Evolutionary conservation across 2,797 vertebrate genomes (phyloP).

Genomic region (Cyprinella venusta): DNA sequence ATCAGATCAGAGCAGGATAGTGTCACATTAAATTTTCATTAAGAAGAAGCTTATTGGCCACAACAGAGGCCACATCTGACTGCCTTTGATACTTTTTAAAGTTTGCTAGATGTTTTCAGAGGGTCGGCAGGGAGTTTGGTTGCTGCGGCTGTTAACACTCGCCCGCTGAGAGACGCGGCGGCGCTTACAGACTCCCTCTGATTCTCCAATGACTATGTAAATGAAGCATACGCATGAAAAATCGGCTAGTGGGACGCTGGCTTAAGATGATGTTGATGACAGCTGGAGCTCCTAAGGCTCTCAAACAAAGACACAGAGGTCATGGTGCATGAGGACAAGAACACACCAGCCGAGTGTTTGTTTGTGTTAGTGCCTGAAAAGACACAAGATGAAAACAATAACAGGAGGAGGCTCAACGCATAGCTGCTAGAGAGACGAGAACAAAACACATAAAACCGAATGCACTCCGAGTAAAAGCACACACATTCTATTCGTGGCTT

Average conservation of each 20-base stretch:
- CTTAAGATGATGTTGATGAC: slow-evolving; percentile 51
- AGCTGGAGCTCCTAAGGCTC: slow-evolving; percentile 54
- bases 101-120: slow-evolving; percentile 27
- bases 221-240: slow-evolving; percentile 20
- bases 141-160: slow-evolving; percentile 23
- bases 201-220: slow-evolving; percentile 39
- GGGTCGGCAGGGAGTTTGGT: slow-evolving; percentile 23
- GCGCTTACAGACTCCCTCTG: slow-evolving; percentile 12
- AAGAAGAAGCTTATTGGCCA: slow-evolving; percentile 1
- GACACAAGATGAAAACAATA: slow-evolving; percentile 43
- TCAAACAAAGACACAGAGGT: slow-evolving; percentile 46
- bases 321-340: slow-evolving; percentile 38
- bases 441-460: slow-evolving; percentile 39
- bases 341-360: slow-evolving; percentile 32
- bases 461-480: neutral
- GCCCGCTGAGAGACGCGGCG: neutral
- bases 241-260: neutral
- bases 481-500: neutral
- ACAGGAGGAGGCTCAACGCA: slow-evolving; percentile 42
- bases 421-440: slow-evolving; percentile 39
- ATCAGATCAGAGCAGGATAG: slow-evolving; percentile 1
- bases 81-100: slow-evolving; percentile 24
- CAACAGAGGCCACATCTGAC: slow-evolving; percentile 5
- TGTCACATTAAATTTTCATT: slow-evolving; percentile 6
- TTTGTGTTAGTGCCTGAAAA: slow-evolving; percentile 45